phyloP scores from a whole-genome alignment of 2,888 invertebrate genomes.

The Zygothrica quintamaculata region DNA sequence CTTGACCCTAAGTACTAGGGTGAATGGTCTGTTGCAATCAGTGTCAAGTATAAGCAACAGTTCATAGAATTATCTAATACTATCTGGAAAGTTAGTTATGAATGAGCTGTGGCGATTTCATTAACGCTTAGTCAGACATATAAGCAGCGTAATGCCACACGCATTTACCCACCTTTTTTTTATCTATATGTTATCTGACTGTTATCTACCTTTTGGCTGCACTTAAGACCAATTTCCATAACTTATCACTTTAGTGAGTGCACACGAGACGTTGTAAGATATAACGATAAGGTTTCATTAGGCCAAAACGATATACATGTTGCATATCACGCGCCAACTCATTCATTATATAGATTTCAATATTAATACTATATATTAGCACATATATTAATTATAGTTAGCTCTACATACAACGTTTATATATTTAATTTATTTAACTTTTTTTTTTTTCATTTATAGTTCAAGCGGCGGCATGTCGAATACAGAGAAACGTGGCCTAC shows the following conservation, averaged over 20 bases:
- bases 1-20: not conserved
- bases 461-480: slow-evolving; percentile 77
- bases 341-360: slow-evolving; percentile 20
- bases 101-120: slow-evolving; percentile 27
- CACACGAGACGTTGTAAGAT: slow-evolving; percentile 34
- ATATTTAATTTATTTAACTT: too few species aligned
- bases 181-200: slow-evolving; percentile 12
- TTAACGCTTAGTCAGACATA: slow-evolving; percentile 41
- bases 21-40: not conserved
- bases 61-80: not conserved
- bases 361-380: slow-evolving; percentile 8
- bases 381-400: too few species aligned
- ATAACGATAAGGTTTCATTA: slow-evolving; percentile 44
- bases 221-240: slow-evolving; percentile 20
- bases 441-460: slow-evolving; percentile 41
- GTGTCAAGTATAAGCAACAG: not conserved
- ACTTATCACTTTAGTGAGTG: slow-evolving; percentile 17
- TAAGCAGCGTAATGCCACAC: too few species aligned
- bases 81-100: slow-evolving; percentile 35
- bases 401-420: too few species aligned
- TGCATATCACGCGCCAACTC: slow-evolving; percentile 20
- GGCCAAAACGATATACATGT: slow-evolving; percentile 13
- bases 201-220: not conserved
- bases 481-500: slow-evolving; percentile 80
- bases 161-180: slow-evolving; percentile 16